A percentile compares a stretch with the other conserved stretches of the same genome.
phyloP scores from a whole-genome alignment of 53 echinoderm and acorn worm genomes.

The Apostichopus leukothele region DNA sequence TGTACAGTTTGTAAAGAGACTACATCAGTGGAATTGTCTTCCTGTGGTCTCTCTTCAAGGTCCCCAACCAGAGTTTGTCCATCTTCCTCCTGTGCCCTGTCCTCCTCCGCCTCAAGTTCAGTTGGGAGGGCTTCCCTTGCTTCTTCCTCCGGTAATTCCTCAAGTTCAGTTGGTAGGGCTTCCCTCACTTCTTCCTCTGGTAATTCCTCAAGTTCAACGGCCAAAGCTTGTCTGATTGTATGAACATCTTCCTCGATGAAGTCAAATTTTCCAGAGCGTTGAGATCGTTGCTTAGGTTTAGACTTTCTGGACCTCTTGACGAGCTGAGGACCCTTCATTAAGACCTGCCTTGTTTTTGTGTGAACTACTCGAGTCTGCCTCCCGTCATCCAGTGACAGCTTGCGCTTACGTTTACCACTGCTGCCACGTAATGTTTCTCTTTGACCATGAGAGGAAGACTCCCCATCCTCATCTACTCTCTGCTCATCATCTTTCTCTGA shows the following conservation, averaged over 20 bases:
- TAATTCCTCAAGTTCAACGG: not conserved
- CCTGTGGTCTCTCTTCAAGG: too few relatives aligned
- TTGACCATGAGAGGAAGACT: not conserved
- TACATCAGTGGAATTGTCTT: not conserved
- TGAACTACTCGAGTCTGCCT: constrained; percentile 58
- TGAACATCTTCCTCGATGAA: constrained; percentile 46
- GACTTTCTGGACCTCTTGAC: constrained; percentile 56
- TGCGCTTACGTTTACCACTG: not conserved
- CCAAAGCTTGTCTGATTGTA: constrained; percentile 22
- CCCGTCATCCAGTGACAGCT: constrained; percentile 44
- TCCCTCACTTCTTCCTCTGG: not conserved
- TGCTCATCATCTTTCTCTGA: not conserved
- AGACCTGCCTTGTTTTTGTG: constrained; percentile 83
- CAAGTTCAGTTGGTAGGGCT: constrained; percentile 3
- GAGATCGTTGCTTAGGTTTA: constrained; percentile 4
- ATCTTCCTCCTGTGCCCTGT: not conserved
- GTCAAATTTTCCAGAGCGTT: not conserved
- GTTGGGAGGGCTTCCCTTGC: constrained; percentile 3
- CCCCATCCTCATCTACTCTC: not conserved
- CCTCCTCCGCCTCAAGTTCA: not conserved
- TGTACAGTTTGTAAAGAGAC: not conserved
- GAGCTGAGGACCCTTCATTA: constrained; percentile 69
- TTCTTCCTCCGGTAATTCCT: not conserved
- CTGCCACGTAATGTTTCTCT: constrained; percentile 41
- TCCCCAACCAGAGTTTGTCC: not conserved